Evolutionary conservation across 2,797 vertebrate species (phyloP), one percentile per base, ranked within the genome.

Genomic region (Cossypha polioptera): DNA sequence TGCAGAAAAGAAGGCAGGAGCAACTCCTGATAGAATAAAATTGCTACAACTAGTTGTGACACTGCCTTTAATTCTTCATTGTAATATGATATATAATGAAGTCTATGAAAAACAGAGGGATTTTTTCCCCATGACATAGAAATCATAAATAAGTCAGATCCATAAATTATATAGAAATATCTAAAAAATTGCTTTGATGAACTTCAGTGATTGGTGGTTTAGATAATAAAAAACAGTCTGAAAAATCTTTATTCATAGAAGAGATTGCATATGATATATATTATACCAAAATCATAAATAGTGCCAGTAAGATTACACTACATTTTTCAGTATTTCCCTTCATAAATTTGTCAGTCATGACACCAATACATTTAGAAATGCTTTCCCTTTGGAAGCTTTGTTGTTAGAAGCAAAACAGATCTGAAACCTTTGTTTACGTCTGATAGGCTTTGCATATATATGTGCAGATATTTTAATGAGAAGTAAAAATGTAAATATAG

Each of bases 241-340:
- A 69, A 87, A 94, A 72, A 63, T 86, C 18, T 42, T 59, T 62
- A 47, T 76, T 83, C n/a, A 45, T n/a, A 29, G 33, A 58, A 58
- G 14, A 69, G 21, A 59, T 87, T 92, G 22, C 22, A 55, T 88
- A 73, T 72, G 40, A 83, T 82, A 92, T 92, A 93, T 66, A 95
- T 87, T 91, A 95, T 96, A 94, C 62, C 94, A 96, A 97, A 96
- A 86, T 28, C 50, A 57, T 62, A 59, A 96, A 73, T 59, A 81
- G 47, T 61, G 8, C 7, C 45, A 53, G 10, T 15, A 66, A 38
- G 9, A 29, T 80, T 83, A 55, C 26, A 19, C 4, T 26, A 25
- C 28, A 22, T 75, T 91, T 94, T 92, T 62, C 42, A 75, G 4
- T 33, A 25, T 51, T 2, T 58, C 28, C 24, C 31, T 82, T 81